Base-by-base conservation (phyloP, 1,140 invertebrate species). In the Cryptotermes secundus region DNA sequence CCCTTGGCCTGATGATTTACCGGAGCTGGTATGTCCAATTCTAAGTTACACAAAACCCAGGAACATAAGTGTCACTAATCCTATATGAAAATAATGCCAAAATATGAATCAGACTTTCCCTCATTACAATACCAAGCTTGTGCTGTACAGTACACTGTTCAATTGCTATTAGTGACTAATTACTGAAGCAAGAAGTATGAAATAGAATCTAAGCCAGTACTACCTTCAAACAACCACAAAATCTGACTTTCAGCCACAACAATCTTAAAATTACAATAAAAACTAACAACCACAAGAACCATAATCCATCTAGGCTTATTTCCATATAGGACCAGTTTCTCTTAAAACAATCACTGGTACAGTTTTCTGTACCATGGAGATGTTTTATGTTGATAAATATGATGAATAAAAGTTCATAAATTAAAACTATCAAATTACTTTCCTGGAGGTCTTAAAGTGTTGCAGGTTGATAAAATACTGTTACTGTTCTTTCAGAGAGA, bases 31-130 rank as follows among this genome's bases (percentile, higher is more conserved):
- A 42, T 31, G 59, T 72, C 59, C 59, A 31, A 72, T 72, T 72
- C 59, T 19, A 72, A 72, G 59, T 72, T 72, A 72, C 59, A 72
- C 59, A 72, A 72, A 72, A 72, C 59, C 26, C 59, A 72, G n/a
- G 26, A 72, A 72, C 1, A 72, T 72, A 3, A 72, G 10, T 26
- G 7, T 72, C 26, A 72, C 59, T n/a, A n/a, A 31, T n/a, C n/a
- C 59, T 72, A 2, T 31, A 72, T 72, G 59, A n/a, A n/a, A 31
- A n/a, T 72, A 72, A 72, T 72, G 26, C 26, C n/a, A 31, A 31
- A 26, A n/a, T 10, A 72, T 14, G 7, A 9, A 1, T 14, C 26
- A 72, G 2, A 72, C 6, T n/a, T 72, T n/a, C 14, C 9, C 26
- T 31, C 3, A 31, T 31, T n/a, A 31, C 59, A 31, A 7, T 59